phyloP scores from a whole-genome alignment of 2,888 invertebrate species.

The Malthinus seriepunctatus region DNA sequence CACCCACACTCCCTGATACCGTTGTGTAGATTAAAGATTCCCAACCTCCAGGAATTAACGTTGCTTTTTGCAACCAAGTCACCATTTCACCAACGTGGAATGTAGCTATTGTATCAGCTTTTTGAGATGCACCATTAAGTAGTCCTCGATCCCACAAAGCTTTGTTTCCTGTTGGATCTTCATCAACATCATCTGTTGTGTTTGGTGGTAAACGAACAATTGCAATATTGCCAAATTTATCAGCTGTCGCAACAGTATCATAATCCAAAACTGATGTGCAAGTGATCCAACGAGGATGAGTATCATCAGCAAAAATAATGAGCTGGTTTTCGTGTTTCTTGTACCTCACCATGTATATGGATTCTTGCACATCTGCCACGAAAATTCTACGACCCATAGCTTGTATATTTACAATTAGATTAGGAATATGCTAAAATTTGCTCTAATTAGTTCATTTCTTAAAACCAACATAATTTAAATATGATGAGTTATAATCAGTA shows the following conservation, averaged over 20 bases:
- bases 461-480: neutral
- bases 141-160: slow-evolving; percentile 94
- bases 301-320: slow-evolving; percentile 98
- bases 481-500: slow-evolving; percentile 29
- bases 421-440: slow-evolving; percentile 84
- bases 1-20: slow-evolving; percentile 90
- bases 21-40: slow-evolving; percentile 97
- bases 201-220: slow-evolving; percentile 88
- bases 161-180: slow-evolving; percentile 98
- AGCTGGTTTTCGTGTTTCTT: slow-evolving; percentile 95
- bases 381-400: slow-evolving; percentile 93
- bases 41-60: slow-evolving; percentile 95
- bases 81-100: slow-evolving; percentile 97
- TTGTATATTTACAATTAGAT: slow-evolving; percentile 90
- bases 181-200: slow-evolving; percentile 96
- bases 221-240: slow-evolving; percentile 97
- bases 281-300: slow-evolving; percentile 95
- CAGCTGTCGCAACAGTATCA: slow-evolving; percentile 93
- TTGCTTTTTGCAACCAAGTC: slow-evolving; percentile 93
- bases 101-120: slow-evolving; percentile 88
- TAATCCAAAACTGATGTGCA: slow-evolving; percentile 92
- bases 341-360: slow-evolving; percentile 94
- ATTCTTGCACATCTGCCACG: slow-evolving; percentile 96
- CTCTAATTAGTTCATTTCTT: neutral
- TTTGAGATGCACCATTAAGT: slow-evolving; percentile 96